Evolutionary conservation across 2,888 invertebrate species (phyloP).

Genomic region (Epinotia nisella): DNA sequence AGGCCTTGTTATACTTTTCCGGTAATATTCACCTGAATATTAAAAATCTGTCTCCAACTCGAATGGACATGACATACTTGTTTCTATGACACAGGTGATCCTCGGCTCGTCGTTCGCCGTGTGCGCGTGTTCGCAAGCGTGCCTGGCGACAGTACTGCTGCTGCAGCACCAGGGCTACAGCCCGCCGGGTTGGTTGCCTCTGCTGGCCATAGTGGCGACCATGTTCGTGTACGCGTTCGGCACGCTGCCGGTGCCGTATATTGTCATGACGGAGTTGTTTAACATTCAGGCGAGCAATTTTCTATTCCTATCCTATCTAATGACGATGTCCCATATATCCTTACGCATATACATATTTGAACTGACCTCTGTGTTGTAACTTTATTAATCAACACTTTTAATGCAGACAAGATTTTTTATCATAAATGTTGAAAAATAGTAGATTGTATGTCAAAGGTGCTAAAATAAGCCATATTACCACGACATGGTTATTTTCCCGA

Average conservation of each 20-base stretch:
- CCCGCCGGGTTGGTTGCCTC: constrained; percentile 58
- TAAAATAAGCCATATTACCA: no score
- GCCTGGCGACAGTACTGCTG: constrained; percentile 52
- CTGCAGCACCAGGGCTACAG: constrained; percentile 50
- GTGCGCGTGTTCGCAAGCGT: constrained; percentile 50
- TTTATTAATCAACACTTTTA: neutral
- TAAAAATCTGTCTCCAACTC: no score
- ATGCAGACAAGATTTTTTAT: no score
- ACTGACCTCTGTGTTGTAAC: neutral
- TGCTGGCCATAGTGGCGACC: constrained; percentile 51
- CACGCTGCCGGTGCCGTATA: constrained; percentile 58
- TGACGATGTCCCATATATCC: no score
- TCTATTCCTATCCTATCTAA: no score
- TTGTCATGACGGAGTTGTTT: constrained; percentile 65
- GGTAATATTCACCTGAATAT: no score
- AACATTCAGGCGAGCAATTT: constrained; percentile 59
- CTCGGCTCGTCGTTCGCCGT: constrained; percentile 50
- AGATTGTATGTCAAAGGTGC: no score
- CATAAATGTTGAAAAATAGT: no score
- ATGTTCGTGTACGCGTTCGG: constrained; percentile 58
- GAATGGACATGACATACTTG: no score
- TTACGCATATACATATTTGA: no score
- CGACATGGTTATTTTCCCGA: no score
- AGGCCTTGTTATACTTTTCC: no score
- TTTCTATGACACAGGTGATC: constrained; percentile 50